These are phyloP conservation scores for Halichondria panicea DNA, from an alignment of 37 sponge, comb jelly and placozoan species.

Conservation along the genomic window DNA sequence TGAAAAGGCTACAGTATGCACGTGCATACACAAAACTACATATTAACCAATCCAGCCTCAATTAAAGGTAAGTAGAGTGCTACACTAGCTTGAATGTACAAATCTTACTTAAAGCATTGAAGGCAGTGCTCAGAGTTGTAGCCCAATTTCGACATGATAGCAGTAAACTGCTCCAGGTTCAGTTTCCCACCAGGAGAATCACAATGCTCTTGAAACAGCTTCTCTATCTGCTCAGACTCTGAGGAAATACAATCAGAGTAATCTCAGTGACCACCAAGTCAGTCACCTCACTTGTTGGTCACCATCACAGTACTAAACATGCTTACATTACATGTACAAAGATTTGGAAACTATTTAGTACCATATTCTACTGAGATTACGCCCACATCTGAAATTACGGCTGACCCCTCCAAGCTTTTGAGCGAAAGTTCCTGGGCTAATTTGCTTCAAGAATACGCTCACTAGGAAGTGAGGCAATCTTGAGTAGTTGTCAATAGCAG, in stretches of 20 bases:
- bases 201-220: conserved; percentile 46
- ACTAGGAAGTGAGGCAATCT: no score
- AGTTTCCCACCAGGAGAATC: conserved; percentile 22
- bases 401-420: no score
- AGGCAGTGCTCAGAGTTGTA: conserved; percentile 11
- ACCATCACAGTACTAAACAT: no score
- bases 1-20: background rate
- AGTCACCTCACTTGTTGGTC: no score
- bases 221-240: conserved; percentile 58
- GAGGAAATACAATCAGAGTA: background rate
- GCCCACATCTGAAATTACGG: no score
- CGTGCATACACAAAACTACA: background rate
- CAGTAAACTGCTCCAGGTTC: conserved; percentile 23
- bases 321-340: no score
- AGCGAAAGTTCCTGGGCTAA: no score
- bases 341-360: no score
- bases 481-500: no score
- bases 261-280: background rate
- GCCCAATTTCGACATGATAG: conserved; percentile 36
- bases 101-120: conserved; percentile 52
- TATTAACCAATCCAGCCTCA: background rate
- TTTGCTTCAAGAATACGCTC: no score
- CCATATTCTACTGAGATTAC: no score
- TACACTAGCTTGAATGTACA: background rate
- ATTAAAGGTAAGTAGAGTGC: background rate